These are phyloP conservation scores for Antennarius maculatus DNA, from an alignment of 2,797 vertebrate genomes.

Conservation along the genomic window DNA sequence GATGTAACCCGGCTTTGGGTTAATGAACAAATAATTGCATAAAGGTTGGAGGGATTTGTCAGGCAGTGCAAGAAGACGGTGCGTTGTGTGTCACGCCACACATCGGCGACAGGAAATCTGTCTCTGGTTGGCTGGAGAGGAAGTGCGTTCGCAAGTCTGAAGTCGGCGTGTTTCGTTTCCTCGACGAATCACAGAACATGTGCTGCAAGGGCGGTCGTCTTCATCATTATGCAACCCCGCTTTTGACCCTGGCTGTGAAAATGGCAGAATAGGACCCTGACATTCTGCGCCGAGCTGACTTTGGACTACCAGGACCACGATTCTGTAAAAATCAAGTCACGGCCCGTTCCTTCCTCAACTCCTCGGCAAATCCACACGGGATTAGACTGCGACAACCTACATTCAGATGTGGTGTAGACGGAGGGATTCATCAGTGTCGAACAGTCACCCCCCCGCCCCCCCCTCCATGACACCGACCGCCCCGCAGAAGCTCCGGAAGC, in stretches of 20 bases:
- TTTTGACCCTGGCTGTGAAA: slow-evolving; percentile 22
- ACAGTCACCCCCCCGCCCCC: too few species aligned
- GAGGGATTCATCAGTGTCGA: background rate
- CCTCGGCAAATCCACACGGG: slow-evolving; percentile 47
- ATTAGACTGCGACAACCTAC: slow-evolving; percentile 55
- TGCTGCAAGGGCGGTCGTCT: background rate
- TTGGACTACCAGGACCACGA: slow-evolving; percentile 27
- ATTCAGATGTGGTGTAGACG: slow-evolving; percentile 43
- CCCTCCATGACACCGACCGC: slow-evolving; percentile 24
- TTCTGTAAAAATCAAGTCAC: slow-evolving; percentile 57
- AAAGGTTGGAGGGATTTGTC: slow-evolving; percentile 44
- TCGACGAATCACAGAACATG: slow-evolving; percentile 7
- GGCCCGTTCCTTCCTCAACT: slow-evolving; percentile 49
- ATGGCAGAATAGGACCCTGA: background rate
- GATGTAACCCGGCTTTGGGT: slow-evolving; percentile 28
- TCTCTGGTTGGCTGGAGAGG: background rate
- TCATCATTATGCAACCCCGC: background rate
- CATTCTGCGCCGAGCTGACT: background rate
- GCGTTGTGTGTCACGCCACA: background rate
- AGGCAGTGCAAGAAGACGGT: too few species aligned
- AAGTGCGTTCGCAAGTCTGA: background rate
- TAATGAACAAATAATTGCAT: slow-evolving; percentile 55
- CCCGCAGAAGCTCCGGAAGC: slow-evolving; percentile 29
- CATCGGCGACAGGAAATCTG: too few species aligned
- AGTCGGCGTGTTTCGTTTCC: slow-evolving; percentile 12